Evolutionary conservation across 2,113 vertebrate genomes (phyloP).

Genomic region (Poecile atricapillus): DNA sequence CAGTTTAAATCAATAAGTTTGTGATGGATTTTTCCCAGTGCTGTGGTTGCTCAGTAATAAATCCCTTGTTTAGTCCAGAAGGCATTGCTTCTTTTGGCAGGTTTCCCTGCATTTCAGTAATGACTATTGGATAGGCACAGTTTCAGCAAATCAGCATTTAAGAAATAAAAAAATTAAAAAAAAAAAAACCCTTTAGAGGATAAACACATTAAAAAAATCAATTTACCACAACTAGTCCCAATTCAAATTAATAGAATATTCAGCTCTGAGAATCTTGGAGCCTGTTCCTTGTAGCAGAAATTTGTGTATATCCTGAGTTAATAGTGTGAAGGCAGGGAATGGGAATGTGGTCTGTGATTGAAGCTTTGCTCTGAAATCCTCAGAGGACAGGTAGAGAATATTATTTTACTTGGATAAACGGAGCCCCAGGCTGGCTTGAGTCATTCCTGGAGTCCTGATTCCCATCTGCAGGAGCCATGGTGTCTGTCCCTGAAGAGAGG

Average conservation of each 20-base stretch:
- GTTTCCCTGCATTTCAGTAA: constrained; percentile 51
- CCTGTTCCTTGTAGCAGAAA: neutral
- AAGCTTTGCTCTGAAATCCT: neutral
- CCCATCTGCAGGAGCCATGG: neutral
- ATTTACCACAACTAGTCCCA: constrained; percentile 36
- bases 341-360: neutral
- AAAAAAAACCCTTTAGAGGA: constrained; percentile 3
- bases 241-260: constrained; percentile 27
- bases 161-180: neutral
- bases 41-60: constrained; percentile 58
- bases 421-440: neutral
- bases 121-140: constrained; percentile 52
- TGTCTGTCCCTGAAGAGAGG: neutral
- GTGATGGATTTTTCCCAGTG: constrained; percentile 64
- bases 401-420: neutral
- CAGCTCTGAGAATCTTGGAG: neutral
- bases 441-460: neutral
- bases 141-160: constrained; percentile 58
- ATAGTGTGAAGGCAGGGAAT: neutral
- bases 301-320: neutral
- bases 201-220: constrained; percentile 47
- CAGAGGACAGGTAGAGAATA: neutral
- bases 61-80: constrained; percentile 62
- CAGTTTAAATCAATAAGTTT: constrained; percentile 69
- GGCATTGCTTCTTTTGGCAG: constrained; percentile 48